Conservation (phyloP, 2,113 vertebrate genomes). For the Paratilapia polleni region DNA sequence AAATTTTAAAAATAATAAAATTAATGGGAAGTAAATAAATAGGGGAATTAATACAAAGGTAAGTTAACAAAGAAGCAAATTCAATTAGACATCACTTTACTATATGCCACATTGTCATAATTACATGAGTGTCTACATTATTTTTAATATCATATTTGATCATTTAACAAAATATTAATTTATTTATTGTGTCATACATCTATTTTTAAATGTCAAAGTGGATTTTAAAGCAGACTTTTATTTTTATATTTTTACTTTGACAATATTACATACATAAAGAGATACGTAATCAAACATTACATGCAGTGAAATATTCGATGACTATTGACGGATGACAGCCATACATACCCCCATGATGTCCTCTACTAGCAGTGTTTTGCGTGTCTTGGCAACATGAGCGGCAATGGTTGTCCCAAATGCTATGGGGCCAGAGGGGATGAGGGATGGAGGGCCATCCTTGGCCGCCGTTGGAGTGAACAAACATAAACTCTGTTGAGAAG, state of each 20-base stretch:
- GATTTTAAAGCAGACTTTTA: background rate
- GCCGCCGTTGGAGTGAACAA: constrained; percentile 92
- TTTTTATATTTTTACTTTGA: background rate
- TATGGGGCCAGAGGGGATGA: constrained; percentile 91
- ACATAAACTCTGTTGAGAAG: constrained; percentile 89
- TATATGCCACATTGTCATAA: background rate
- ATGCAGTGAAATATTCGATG: background rate
- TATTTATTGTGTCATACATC: background rate
- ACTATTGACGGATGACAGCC: constrained; percentile 6
- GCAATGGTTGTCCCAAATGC: constrained; percentile 92
- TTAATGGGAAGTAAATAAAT: too few species aligned
- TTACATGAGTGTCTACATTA: background rate
- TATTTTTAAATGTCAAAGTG: background rate
- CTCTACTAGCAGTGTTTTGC: constrained; percentile 92
- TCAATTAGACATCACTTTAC: background rate
- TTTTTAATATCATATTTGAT: background rate
- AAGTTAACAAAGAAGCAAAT: background rate
- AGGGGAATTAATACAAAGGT: background rate
- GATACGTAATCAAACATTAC: background rate
- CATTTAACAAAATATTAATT: background rate
- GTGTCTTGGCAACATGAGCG: constrained; percentile 96
- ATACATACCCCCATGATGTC: constrained; percentile 95
- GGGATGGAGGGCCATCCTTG: constrained; percentile 89
- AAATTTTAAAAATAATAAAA: too few species aligned
- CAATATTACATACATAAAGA: background rate